Percentiles rank a stretch among this genome's conserved stretches.
Evolutionary conservation across 2,888 invertebrate genomes (phyloP).

Genomic region (Lordiphosa fenestrarum): DNA sequence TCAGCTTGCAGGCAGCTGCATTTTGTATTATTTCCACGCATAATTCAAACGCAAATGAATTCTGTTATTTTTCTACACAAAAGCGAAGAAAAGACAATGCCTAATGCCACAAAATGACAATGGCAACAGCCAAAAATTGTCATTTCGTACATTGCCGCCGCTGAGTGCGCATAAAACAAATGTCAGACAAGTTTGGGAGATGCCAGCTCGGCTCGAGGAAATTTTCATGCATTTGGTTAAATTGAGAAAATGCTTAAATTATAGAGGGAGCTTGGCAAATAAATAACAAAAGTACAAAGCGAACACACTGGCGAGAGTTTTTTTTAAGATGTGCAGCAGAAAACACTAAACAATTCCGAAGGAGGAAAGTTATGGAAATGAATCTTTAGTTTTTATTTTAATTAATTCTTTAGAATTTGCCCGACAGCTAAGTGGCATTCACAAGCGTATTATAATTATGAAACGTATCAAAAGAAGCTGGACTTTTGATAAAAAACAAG

Average conservation of each 20-base stretch:
- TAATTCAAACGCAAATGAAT: constrained; percentile 45
- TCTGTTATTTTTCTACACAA: constrained; percentile 20
- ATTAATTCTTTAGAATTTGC: too few relatives aligned
- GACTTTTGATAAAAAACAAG: too few relatives aligned
- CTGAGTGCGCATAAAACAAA: constrained; percentile 61
- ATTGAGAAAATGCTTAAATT: constrained; percentile 36
- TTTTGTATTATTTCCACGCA: constrained; percentile 30
- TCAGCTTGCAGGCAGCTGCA: constrained; percentile 6
- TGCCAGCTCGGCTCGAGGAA: constrained; percentile 19
- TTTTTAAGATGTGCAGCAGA: not conserved
- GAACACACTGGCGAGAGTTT: constrained; percentile 4
- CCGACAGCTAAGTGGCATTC: too few relatives aligned
- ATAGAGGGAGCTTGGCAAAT: constrained; percentile 28
- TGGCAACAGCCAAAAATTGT: constrained; percentile 43
- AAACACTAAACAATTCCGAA: not conserved
- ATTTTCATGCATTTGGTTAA: constrained; percentile 38
- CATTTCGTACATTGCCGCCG: constrained; percentile 20
- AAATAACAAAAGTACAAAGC: constrained; percentile 20
- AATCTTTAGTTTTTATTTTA: too few relatives aligned
- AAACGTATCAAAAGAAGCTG: too few relatives aligned
- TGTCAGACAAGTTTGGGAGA: constrained; percentile 30
- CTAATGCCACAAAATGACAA: constrained; percentile 47
- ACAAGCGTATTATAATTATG: too few relatives aligned
- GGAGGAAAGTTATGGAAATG: too few relatives aligned
- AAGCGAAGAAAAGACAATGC: constrained; percentile 36